A percentile compares a stretch with the other conserved stretches of the same genome.
Evolutionary conservation across 2,888 invertebrate species (phyloP).

Genomic region (Papilio elwesi): DNA sequence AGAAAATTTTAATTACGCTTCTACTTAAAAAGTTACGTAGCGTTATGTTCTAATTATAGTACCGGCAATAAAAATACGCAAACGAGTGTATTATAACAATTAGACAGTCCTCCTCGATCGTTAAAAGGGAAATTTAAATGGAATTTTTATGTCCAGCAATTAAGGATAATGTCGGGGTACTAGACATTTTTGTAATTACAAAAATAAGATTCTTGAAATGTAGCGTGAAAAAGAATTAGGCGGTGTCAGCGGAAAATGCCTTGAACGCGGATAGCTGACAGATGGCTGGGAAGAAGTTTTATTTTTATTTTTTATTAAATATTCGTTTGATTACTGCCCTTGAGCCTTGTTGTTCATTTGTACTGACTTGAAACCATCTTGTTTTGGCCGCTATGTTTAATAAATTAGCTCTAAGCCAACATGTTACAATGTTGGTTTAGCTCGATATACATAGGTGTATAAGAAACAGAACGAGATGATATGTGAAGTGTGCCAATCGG

Average conservation of each 20-base stretch:
- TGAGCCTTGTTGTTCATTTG: neutral
- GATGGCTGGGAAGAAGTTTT: constrained; percentile 64
- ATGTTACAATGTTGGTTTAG: no score
- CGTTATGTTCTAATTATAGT: constrained; percentile 84
- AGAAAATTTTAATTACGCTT: constrained; percentile 79
- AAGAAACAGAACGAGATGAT: no score
- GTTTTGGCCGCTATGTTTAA: no score
- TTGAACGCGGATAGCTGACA: constrained; percentile 67
- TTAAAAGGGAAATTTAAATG: constrained; percentile 85
- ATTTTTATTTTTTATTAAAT: constrained; percentile 56
- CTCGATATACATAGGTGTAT: no score
- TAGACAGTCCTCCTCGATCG: constrained; percentile 83
- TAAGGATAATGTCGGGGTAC: constrained; percentile 84
- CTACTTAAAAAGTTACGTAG: constrained; percentile 74
- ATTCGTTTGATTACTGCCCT: constrained; percentile 39
- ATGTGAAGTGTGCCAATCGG: no score
- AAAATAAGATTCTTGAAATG: constrained; percentile 85
- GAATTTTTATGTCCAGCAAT: constrained; percentile 85
- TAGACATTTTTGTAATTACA: constrained; percentile 85
- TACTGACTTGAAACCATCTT: neutral
- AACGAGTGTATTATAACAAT: constrained; percentile 85
- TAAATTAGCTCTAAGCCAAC: no score
- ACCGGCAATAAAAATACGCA: constrained; percentile 83
- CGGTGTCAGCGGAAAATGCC: constrained; percentile 75
- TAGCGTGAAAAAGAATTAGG: constrained; percentile 84